A percentile compares a stretch with the other conserved stretches of the same genome.
These are phyloP conservation scores for Andrena chrysosceles DNA, from an alignment of 2,888 invertebrate species.

Conservation along the genomic window DNA sequence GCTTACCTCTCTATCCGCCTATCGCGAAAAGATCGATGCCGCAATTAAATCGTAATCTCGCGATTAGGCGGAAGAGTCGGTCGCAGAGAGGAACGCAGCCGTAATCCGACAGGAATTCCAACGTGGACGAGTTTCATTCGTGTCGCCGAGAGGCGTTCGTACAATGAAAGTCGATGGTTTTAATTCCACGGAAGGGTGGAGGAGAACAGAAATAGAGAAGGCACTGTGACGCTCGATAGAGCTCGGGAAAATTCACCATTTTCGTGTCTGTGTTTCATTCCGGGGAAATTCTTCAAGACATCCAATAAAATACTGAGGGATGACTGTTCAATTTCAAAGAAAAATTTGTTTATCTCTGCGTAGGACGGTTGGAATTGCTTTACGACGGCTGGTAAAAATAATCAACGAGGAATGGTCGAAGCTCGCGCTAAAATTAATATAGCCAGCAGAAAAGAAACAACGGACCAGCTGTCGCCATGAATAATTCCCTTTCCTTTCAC, in stretches of 20 bases:
- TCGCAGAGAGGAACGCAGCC: not conserved
- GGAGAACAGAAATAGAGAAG: slow-evolving; percentile 8
- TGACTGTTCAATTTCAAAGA: not conserved
- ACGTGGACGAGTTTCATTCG: slow-evolving; percentile 7
- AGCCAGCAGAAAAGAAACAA: slow-evolving; percentile 39
- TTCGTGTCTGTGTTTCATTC: not conserved
- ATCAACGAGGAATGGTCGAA: not conserved
- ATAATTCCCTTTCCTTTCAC: not conserved
- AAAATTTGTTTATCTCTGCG: not conserved
- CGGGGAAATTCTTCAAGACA: slow-evolving; percentile 5
- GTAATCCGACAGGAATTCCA: not conserved
- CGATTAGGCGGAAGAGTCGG: slow-evolving; percentile 1
- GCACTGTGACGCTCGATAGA: slow-evolving; percentile 21
- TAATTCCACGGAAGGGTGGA: slow-evolving; percentile 17
- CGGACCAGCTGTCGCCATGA: not conserved
- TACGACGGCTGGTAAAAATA: not conserved
- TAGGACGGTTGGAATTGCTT: not conserved
- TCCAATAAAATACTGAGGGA: not conserved
- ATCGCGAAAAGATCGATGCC: not conserved
- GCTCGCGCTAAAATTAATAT: slow-evolving; percentile 55
- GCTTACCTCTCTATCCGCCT: not conserved
- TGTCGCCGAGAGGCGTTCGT: slow-evolving; percentile 5
- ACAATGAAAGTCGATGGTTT: slow-evolving; percentile 25
- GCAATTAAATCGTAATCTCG: slow-evolving; percentile 5
- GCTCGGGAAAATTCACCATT: slow-evolving; percentile 5